Evolutionary conservation across 2,113 vertebrate species (phyloP).

Genomic region (Anas platyrhynchos): DNA sequence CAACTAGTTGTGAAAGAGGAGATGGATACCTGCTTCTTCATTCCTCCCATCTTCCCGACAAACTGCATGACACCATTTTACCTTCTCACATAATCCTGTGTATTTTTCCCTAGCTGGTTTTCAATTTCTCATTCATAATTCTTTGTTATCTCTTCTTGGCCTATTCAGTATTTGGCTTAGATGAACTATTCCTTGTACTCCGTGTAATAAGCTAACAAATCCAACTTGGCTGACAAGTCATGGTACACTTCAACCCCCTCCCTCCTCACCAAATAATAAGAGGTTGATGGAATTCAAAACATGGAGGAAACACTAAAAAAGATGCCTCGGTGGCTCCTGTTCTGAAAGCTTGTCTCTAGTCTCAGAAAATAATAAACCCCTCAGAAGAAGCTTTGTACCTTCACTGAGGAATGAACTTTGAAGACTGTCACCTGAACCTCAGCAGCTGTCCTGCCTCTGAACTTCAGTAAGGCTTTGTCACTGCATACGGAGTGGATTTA

Average conservation of each 20-base stretch:
- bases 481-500: not conserved
- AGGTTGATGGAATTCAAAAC: not conserved
- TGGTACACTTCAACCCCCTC: not conserved
- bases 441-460: not conserved
- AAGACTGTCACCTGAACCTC: not conserved
- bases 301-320: conserved; percentile 1
- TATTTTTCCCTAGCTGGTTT: not conserved
- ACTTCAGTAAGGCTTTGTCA: not conserved
- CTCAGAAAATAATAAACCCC: not conserved
- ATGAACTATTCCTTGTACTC: not conserved
- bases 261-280: not conserved
- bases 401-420: not conserved
- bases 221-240: not conserved
- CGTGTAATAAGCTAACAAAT: not conserved
- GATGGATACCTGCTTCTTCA: not conserved
- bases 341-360: not conserved
- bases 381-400: not conserved
- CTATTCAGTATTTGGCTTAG: not conserved
- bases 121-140: conserved; percentile 5
- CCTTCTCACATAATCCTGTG: not conserved
- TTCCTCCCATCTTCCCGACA: not conserved
- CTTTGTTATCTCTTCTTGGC: not conserved
- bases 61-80: not conserved
- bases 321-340: not conserved
- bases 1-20: not conserved